These are phyloP conservation scores for Stramonita haemastoma DNA, from an alignment of 2,888 invertebrate genomes.

Conservation along the genomic window DNA sequence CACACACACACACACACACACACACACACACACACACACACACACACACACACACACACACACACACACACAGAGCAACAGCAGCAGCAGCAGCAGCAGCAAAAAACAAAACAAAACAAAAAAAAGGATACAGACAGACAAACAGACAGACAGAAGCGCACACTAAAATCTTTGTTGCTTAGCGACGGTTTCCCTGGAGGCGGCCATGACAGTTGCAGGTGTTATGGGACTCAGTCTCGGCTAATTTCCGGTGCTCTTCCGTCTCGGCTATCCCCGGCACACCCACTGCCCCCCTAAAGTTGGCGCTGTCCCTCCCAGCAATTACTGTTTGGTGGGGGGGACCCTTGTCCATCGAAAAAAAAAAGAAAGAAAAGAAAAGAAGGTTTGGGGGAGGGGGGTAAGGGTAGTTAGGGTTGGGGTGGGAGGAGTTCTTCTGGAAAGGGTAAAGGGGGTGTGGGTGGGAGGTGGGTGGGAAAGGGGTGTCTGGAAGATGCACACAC, in stretches of 20 bases:
- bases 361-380: background rate
- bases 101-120: too few relatives aligned
- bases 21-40: background rate
- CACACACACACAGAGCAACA: background rate
- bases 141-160: background rate
- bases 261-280: conserved; percentile 1
- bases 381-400: background rate
- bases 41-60: background rate
- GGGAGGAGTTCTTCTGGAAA: background rate
- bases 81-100: too few relatives aligned
- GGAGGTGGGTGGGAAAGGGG: background rate
- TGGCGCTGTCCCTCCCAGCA: background rate
- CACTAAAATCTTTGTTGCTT: conserved; percentile 24
- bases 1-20: conserved; percentile 18
- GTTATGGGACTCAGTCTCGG: conserved; percentile 23
- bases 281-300: background rate
- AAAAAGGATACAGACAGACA: too few relatives aligned
- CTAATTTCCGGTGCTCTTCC: conserved; percentile 39
- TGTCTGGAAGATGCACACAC: too few relatives aligned
- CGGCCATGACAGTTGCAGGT: conserved; percentile 39
- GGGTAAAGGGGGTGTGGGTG: background rate
- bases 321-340: background rate
- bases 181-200: conserved; percentile 27
- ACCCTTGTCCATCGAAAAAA: background rate
- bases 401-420: background rate